Evolutionary conservation across 1,140 invertebrate species (phyloP).

Genomic region (Drosophila ohnishii): DNA sequence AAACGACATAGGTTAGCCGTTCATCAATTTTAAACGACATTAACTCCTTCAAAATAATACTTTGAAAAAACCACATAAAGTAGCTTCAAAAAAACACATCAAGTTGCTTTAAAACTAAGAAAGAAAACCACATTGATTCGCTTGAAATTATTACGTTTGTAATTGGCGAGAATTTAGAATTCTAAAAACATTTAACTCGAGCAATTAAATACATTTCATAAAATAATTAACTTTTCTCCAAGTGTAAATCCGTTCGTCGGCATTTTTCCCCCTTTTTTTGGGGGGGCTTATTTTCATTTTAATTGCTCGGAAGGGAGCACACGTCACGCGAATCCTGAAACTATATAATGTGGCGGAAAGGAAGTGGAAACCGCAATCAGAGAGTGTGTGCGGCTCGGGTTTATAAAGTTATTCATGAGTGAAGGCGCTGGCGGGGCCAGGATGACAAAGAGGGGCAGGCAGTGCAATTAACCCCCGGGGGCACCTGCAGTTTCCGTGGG

Average conservation of each 20-base stretch:
- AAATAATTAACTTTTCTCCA: background rate
- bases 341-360: constrained; percentile 33
- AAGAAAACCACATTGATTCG: background rate
- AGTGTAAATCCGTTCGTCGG: constrained; percentile 71
- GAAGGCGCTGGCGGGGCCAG: background rate
- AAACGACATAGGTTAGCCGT: background rate
- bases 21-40: too few species aligned
- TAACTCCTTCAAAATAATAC: background rate
- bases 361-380: constrained; percentile 36
- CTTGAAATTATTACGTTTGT: too few species aligned
- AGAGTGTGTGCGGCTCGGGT: constrained; percentile 17
- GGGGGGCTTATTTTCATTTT: constrained; percentile 76
- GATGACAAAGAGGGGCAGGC: constrained; percentile 3
- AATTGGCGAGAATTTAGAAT: too few species aligned
- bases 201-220: too few species aligned
- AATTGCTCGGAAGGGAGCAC: constrained; percentile 86
- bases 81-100: background rate
- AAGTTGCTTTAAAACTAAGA: background rate
- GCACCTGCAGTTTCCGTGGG: constrained; percentile 31
- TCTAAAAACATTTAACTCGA: too few species aligned
- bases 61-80: too few species aligned
- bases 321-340: constrained; percentile 84
- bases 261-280: constrained; percentile 84
- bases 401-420: constrained; percentile 40
- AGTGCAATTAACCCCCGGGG: constrained; percentile 54